Evolutionary conservation across 2,113 vertebrate genomes (phyloP), one percentile per base, ranked within the genome.

Genomic region (Prunella himalayana): DNA sequence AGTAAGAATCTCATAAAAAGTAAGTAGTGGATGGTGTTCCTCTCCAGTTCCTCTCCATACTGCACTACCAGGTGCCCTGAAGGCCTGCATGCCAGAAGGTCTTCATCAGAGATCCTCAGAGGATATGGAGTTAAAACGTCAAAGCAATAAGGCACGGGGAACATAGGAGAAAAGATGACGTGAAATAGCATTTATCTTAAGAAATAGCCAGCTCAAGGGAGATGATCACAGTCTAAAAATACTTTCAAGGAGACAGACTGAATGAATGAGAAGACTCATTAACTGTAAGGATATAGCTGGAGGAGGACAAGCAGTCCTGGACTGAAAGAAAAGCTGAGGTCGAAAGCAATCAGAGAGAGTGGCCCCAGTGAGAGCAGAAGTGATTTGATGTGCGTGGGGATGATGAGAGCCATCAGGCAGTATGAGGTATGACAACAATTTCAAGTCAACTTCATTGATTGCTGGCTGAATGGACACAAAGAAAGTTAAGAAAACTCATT

Each of bases 181-280:
- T 89, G 86, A 92, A 87, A 71, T 10, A 60, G 53, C 82, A 93
- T 94, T 96, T 94, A 87, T 96, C 95, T 86, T 82, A 93, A 89
- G 88, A 85, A 95, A 94, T n/a, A 87, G 59, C 79, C 78, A 91
- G 17, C 83, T 83, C 59, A 86, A 86, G 84, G 68, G 84, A 93
- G 28, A 85, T 57, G 68, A 91, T 91, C 81, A 75, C 18, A 51
- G 64, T 86, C 92, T 95, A 97, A 96, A 97, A 96, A 97, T 97
- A 97, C 73, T 65, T 86, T 79, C 78, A 95, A 90, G 66, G 45
- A 92, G 85, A 80, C 91, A 91, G 83, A 89, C 80, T 54, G 86
- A 92, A 93, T 93, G 78, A 94, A 92, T 88, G 83, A 91, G 78
- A 64, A 91, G 71, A 82, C 85, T 96, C 81, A 92, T 93, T 95